Base-by-base conservation (phyloP, 2,113 vertebrate genomes). In the Cololabis saira region DNA sequence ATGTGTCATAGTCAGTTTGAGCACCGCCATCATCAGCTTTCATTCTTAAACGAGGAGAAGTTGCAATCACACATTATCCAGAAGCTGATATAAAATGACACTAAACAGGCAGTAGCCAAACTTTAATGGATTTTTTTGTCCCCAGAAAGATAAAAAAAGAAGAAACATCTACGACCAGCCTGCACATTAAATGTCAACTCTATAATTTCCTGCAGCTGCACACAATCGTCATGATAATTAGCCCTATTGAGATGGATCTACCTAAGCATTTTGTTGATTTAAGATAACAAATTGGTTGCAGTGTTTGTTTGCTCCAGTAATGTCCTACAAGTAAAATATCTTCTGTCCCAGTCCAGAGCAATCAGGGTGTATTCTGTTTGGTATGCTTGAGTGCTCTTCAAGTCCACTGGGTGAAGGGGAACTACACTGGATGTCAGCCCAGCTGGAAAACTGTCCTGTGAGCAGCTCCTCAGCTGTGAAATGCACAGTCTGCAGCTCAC, bases 231-330 rank as follows among this genome's bases (percentile, higher is more conserved):
- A 83, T 87, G 71, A 82, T 88, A 87, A 91, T 91, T 79, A 87
- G 71, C 65, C 50, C 82, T 76, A 76, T 73, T 81, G 83, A 81
- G 80, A 86, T 82, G 51, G 59, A 63, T 70, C 73, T 82, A 89
- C 81, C 67, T 88, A 75, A 81, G 67, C 56, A 58, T 67, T 86
- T 43, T 44, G 67, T 60, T 89, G 78, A 91, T 84, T 76, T 77
- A 45, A 77, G 71, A 89, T 86, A 72, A 71, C 64, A 76, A 84
- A 86, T 78, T 17, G 74, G 83, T 89, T 78, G 83, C 79, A 68
- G 71, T 90, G 80, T 93, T 93, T 93, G 88, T 91, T 87, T 93
- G 81, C 79, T 72, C 67, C 83, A 75, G 45, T 80, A 92, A 91
- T 90, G 87, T 87, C 62, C 87, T 81, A 75, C 89, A 87, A 88